Evolutionary conservation across 2,888 invertebrate species (phyloP), one percentile per base, ranked within the genome.

Genomic region (Synanthedon myopaeformis): DNA sequence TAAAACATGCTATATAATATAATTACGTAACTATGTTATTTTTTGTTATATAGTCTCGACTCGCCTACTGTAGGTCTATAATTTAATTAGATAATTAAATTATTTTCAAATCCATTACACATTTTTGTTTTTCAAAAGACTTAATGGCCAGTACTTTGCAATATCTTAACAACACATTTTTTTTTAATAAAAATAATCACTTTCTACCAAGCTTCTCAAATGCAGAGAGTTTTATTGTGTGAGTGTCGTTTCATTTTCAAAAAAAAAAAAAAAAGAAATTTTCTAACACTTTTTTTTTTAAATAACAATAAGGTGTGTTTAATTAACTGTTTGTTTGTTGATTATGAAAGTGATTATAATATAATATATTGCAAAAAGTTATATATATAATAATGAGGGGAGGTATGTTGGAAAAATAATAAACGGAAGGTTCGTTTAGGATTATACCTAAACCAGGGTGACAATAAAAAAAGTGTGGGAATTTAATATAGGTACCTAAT

Each of bases 181-280:
- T 35, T 35, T 35, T 35, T 41, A 51, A 13, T n/a, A 8, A 28
- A 23, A 56, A 74, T 80, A 79, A 80, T 82, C 80, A 80, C 82
- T 82, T 82, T 81, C 76, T 23, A 23, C 23, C 5, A 23, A 23
- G 23, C 23, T 23, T 5, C 23, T 23, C 23, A 23, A 23, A 23
- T 5, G 61, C 73, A 70, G 65, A 56, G 54, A 14, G 6, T 45
- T 45, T 45, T 45, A 62, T 57, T 57, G 42, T 58, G 53, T 54
- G 48, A 49, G 49, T 10, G 10, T 63, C 61, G 79, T 78, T 82
- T 82, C 82, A 82, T 83, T 83, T 81, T 83, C 83, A 81, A 82
- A 80, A 71, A 53, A 55, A 53, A 45, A 54, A 56, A 10, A 5
- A n/a, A n/a, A n/a, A n/a, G n/a, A 35, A 56, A 52, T 52, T 52